Percentiles rank a stretch among this genome's conserved stretches.
Conservation (phyloP, 2,888 invertebrate species). For the Caradrina kadenii region DNA sequence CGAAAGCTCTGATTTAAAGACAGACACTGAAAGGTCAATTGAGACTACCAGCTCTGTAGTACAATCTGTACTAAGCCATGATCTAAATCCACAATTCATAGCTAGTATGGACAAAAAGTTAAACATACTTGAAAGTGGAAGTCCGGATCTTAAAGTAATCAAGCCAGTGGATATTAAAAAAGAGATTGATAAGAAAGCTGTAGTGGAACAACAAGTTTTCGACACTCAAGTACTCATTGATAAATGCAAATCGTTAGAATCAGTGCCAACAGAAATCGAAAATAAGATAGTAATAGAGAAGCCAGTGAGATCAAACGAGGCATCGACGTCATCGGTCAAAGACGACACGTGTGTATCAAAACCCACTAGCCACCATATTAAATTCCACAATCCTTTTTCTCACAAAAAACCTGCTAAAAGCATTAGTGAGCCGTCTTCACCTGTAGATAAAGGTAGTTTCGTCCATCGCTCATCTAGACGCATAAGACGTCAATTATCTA, state of each 20-base stretch:
- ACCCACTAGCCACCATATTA: constrained; percentile 76
- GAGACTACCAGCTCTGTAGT: constrained; percentile 91
- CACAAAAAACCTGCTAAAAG: constrained; percentile 83
- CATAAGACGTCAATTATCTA: constrained; percentile 83
- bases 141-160: constrained; percentile 62
- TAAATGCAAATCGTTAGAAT: constrained; percentile 63
- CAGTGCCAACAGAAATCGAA: constrained; percentile 46
- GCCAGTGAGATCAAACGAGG: constrained; percentile 59
- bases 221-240: constrained; percentile 58
- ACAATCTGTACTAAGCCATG: constrained; percentile 86
- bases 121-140: constrained; percentile 67
- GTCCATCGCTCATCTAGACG: constrained; percentile 85
- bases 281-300: constrained; percentile 51
- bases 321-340: constrained; percentile 66
- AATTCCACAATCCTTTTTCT: constrained; percentile 84
- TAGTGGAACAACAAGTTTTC: constrained; percentile 56
- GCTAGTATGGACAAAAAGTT: constrained; percentile 83
- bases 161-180: constrained; percentile 41
- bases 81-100: constrained; percentile 75
- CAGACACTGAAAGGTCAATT: constrained; percentile 82
- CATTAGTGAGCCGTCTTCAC: constrained; percentile 86
- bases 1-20: constrained; percentile 86
- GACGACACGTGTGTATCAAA: constrained; percentile 78
- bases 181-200: constrained; percentile 50
- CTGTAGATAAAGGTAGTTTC: constrained; percentile 83